Percentiles rank a stretch among this genome's conserved stretches.
These are phyloP conservation scores for Phyllopteryx taeniolatus DNA, from an alignment of 2,113 vertebrate genomes.

Conservation along the genomic window DNA sequence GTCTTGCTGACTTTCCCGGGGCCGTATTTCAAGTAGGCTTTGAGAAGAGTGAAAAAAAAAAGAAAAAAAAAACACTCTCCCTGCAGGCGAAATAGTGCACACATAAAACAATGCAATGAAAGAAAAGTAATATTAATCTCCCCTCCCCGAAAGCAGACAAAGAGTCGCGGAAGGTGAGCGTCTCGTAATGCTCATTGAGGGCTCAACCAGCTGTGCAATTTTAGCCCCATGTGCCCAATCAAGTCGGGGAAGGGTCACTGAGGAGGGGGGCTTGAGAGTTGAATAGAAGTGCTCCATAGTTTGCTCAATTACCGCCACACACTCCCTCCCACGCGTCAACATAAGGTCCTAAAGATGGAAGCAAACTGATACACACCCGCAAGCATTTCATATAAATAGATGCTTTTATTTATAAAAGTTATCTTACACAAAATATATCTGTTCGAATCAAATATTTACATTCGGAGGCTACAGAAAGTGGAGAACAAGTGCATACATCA, in stretches of 20 bases:
- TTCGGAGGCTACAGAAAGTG: slow-evolving; percentile 65
- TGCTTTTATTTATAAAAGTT: slow-evolving; percentile 84
- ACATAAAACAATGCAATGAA: slow-evolving; percentile 68
- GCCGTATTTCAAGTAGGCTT: slow-evolving; percentile 71
- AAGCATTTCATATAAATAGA: slow-evolving; percentile 84
- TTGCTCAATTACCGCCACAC: slow-evolving; percentile 57
- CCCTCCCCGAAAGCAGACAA: slow-evolving; percentile 64
- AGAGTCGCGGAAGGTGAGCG: slow-evolving; percentile 58
- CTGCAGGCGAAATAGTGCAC: slow-evolving; percentile 47
- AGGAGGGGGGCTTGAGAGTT: slow-evolving; percentile 7
- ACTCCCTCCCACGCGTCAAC: slow-evolving; percentile 10
- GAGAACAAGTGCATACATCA: slow-evolving; percentile 85
- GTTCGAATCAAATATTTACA: slow-evolving; percentile 86
- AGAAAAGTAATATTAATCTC: slow-evolving; percentile 78
- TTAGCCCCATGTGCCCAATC: slow-evolving; percentile 50
- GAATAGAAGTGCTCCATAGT: slow-evolving; percentile 52
- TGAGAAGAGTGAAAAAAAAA: slow-evolving; percentile 53
- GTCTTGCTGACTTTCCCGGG: slow-evolving; percentile 61
- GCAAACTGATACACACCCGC: slow-evolving; percentile 30
- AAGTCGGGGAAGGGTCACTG: slow-evolving; percentile 62
- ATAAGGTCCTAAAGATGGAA: slow-evolving; percentile 10
- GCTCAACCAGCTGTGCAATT: slow-evolving; percentile 67
- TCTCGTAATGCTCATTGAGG: slow-evolving; percentile 66
- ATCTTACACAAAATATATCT: slow-evolving; percentile 92
- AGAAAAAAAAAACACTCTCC: not conserved